Evolutionary conservation across 1,140 invertebrate genomes (phyloP), one percentile per base, ranked within the genome.

Genomic region (Hypothenemus hampei): DNA sequence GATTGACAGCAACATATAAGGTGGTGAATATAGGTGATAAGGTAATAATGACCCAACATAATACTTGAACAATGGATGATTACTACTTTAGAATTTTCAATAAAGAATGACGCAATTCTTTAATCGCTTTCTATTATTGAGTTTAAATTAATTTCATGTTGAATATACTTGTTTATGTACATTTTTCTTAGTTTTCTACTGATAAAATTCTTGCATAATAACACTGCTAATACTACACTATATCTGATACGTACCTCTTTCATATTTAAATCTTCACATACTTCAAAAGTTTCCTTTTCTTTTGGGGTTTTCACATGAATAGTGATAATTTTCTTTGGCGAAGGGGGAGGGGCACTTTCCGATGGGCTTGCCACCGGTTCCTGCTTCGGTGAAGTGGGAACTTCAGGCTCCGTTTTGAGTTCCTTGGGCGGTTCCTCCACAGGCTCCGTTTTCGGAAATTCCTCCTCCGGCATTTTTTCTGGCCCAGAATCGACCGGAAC

Each of bases 221-320:
- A n/a, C n/a, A n/a, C n/a, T n/a, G n/a, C n/a, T n/a, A n/a, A n/a
- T n/a, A n/a, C n/a, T n/a, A n/a, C n/a, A n/a, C n/a, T n/a, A n/a
- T n/a, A n/a, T n/a, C n/a, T n/a, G n/a, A 3, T 46, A 83, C 84
- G 84, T 80, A 95, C 92, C 71, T 93, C 88, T 80, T 92, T 91
- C 53, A 97, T 86, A 63, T 84, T 81, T 45, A 89, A 86, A 82
- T 92, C 81, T 69, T 87, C 84, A 61, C 86, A 83, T 39, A 95
- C 84, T 77, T 93, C 83, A 54, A 97, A 79, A 62, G 80, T 84
- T 74, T 96, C 89, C 73, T 90, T 92, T 74, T 96, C 92, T 79
- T 96, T 97, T 24, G 93, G 87, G 57, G 93, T 97, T 87, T 97
- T 97, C 49, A 97, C 88, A 66, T 86, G 91, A 70, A 98, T 81